Conservation (phyloP, 2,888 invertebrate species). For the Drosophila sordidapex region DNA sequence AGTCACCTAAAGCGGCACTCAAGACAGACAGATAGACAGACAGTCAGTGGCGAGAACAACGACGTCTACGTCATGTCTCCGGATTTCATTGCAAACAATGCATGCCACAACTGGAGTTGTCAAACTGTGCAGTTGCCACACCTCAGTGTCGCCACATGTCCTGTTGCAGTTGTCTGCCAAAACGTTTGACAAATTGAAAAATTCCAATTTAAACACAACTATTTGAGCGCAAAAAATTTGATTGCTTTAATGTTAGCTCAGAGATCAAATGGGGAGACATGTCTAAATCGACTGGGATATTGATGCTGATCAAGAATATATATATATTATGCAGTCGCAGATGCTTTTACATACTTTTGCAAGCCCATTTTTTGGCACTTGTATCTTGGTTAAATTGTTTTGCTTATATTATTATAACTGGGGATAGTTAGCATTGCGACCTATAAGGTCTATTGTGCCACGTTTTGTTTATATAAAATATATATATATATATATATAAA, state of each 20-base stretch:
- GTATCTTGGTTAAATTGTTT: background rate
- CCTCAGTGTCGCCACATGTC: conserved; percentile 39
- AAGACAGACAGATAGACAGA: conserved; percentile 23
- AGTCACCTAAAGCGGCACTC: conserved; percentile 42
- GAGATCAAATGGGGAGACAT: background rate
- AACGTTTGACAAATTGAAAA: conserved; percentile 70
- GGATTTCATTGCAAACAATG: conserved; percentile 64
- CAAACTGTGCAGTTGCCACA: background rate
- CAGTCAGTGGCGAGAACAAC: background rate
- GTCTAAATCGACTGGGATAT: background rate
- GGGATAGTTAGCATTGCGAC: no score
- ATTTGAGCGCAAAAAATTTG: conserved; percentile 25
- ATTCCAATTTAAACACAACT: conserved; percentile 70
- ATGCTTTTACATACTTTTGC: background rate
- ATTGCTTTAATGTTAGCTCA: no score
- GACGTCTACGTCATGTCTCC: conserved; percentile 12
- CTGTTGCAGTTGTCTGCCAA: conserved; percentile 41
- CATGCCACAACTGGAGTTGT: conserved; percentile 49
- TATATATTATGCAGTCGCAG: background rate
- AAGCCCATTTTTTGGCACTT: background rate
- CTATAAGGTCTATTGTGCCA: no score
- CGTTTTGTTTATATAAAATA: no score
- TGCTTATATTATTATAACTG: no score
- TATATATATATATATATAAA: no score
- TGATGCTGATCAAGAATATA: background rate